These are phyloP conservation scores for Leptoteleia sp. DNA, from an alignment of 1,140 invertebrate species.

Conservation along the genomic window DNA sequence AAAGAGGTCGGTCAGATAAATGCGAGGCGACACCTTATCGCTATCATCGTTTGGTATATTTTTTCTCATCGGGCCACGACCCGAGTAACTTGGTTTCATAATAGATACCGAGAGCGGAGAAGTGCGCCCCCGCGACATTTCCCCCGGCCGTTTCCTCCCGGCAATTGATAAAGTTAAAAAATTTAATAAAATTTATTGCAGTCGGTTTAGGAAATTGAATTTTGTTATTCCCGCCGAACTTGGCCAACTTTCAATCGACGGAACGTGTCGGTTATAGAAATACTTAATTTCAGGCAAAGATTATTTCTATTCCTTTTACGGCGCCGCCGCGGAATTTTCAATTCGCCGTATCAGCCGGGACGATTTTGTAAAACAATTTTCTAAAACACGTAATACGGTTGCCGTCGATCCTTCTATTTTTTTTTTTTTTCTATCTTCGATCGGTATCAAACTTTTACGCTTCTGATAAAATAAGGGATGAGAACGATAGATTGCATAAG, in stretches of 20 bases:
- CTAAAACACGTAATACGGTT: too few species aligned
- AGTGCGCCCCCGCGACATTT: neutral
- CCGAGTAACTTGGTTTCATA: neutral
- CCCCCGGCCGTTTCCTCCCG: neutral
- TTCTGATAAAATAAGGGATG: too few species aligned
- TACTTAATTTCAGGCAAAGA: neutral
- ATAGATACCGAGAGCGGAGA: neutral
- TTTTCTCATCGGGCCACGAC: neutral
- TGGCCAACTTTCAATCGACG: neutral
- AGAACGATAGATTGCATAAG: too few species aligned
- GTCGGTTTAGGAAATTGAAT: conserved; percentile 21
- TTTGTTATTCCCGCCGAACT: neutral
- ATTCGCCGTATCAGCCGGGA: too few species aligned
- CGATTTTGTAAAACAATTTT: too few species aligned
- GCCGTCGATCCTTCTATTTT: too few species aligned
- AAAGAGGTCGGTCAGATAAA: conserved; percentile 11
- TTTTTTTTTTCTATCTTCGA: too few species aligned
- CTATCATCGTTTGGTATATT: neutral
- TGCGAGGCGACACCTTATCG: neutral
- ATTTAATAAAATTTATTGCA: conserved; percentile 4
- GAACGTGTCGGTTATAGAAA: neutral
- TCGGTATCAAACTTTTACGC: too few species aligned
- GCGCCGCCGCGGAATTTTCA: too few species aligned
- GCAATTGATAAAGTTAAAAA: conserved; percentile 6
- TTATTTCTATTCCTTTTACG: neutral